A percentile compares a stretch with the other conserved stretches of the same genome.
These are phyloP conservation scores for Chionoecetes opilio DNA, from an alignment of 1,140 invertebrate species.

Conservation along the genomic window DNA sequence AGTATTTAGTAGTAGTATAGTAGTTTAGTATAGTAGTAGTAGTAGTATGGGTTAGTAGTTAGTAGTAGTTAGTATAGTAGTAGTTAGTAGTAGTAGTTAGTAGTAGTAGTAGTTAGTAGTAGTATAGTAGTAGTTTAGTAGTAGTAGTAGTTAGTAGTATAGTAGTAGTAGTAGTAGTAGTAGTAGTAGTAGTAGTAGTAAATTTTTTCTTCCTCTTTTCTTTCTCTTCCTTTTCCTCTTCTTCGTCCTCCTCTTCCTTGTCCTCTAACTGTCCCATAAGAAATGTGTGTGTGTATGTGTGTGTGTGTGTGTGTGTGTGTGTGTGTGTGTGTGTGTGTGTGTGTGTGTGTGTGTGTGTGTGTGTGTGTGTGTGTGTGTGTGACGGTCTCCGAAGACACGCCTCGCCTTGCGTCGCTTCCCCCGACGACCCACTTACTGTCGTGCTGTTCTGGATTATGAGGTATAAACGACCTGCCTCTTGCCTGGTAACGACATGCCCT, in stretches of 20 bases:
- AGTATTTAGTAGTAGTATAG: too few species aligned
- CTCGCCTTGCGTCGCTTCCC: not conserved
- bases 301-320: too few species aligned
- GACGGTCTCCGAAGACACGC: not conserved
- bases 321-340: too few species aligned
- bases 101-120: too few species aligned
- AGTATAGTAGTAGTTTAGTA: too few species aligned
- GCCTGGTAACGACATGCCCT: not conserved
- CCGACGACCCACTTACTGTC: constrained; percentile 1
- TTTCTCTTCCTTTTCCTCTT: not conserved
- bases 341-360: too few species aligned
- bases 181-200: constrained; percentile 53
- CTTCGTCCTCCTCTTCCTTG: not conserved
- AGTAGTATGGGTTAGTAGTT: too few species aligned
- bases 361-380: not conserved
- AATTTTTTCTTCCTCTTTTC: not conserved
- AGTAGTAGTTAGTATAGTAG: too few species aligned
- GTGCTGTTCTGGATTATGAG: constrained; percentile 17
- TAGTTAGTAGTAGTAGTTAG: too few species aligned
- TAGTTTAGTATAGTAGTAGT: too few species aligned
- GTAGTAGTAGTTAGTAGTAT: too few species aligned
- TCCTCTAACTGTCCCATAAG: not conserved
- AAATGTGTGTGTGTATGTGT: too few species aligned
- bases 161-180: not conserved
- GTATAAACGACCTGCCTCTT: not conserved